Evolutionary conservation across 1,140 invertebrate species (phyloP), one percentile per base, ranked within the genome.

Genomic region (Ptiloglossa arizonensis): DNA sequence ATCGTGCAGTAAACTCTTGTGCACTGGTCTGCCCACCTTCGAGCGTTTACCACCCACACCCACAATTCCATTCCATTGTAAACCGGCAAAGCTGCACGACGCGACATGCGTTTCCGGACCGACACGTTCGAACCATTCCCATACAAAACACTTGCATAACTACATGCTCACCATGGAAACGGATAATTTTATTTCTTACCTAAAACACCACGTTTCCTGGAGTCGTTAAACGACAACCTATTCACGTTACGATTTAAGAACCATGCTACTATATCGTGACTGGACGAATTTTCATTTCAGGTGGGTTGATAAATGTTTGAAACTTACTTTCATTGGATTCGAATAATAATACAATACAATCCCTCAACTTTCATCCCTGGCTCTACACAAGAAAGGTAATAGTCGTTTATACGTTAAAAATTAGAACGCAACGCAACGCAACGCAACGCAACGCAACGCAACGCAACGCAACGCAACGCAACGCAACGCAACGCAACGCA

Each of bases 61-160:
- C 41, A 17, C 54, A 13, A 22, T 44, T 19, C 27, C 27, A 38
- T 44, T 71, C 41, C 11, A 35, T 60, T 71, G 56, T 71, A 29
- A 54, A 44, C 13, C n/a, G 29, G 52, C 38, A 54, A n/a, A 52
- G 15, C 50, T 54, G n/a, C 38, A 35, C 27, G 38, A 57, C 64
- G 64, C 35, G 72, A 68, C 72, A 75, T 50, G 63, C 63, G 63
- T 54, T 68, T 75, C 72, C 72, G 62, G 72, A 56, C 19, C 17
- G 48, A 67, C 72, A 74, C 46, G 50, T 52, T 74, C 35, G 8
- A 44, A 44, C n/a, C 35, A 74, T 74, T 74, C 72, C 62, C 62
- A 67, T 67, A 50, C 38, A 67, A 54, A 74, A 54, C 35, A 29
- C 11, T 8, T 5, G 1, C 70, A 22, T 50, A n/a, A 35, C 57